phyloP scores from a whole-genome alignment of 2,888 invertebrate species.

The Agelastica alni region DNA sequence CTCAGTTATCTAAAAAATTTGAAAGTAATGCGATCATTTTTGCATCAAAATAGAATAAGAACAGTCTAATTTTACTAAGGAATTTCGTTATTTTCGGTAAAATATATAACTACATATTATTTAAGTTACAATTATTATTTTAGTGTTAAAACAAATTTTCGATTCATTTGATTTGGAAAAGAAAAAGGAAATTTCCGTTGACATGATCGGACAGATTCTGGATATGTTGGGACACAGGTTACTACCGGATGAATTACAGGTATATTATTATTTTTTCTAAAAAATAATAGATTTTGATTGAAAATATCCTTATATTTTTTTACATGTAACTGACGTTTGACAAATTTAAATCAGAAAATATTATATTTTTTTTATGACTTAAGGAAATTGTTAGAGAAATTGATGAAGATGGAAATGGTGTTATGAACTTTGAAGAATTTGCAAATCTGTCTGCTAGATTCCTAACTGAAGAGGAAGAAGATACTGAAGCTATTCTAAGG shows the following conservation, averaged over 20 bases:
- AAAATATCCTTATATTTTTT: too few species aligned
- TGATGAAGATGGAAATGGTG: conserved; percentile 83
- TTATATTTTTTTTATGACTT: conserved; percentile 12
- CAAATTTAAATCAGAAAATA: too few species aligned
- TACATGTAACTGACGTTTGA: too few species aligned
- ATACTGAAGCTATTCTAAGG: conserved; percentile 84
- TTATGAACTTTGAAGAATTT: conserved; percentile 89
- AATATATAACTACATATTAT: too few species aligned
- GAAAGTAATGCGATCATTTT: too few species aligned
- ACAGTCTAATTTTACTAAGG: too few species aligned
- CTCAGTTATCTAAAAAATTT: too few species aligned
- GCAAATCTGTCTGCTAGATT: conserved; percentile 84
- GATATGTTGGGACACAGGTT: conserved; percentile 89
- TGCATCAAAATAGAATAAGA: too few species aligned
- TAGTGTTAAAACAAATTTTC: conserved; percentile 88
- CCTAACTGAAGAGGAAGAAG: conserved; percentile 83
- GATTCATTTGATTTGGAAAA: conserved; percentile 90
- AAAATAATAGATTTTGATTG: too few species aligned
- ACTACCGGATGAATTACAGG: conserved; percentile 75
- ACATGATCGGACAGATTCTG: conserved; percentile 84
- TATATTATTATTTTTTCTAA: conserved; percentile 30
- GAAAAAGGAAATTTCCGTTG: conserved; percentile 78
- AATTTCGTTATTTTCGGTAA: too few species aligned
- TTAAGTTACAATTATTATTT: conserved; percentile 20
- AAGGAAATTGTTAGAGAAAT: conserved; percentile 82